Conservation (phyloP, 1,140 invertebrate genomes). For the Drosophila mayri region DNA sequence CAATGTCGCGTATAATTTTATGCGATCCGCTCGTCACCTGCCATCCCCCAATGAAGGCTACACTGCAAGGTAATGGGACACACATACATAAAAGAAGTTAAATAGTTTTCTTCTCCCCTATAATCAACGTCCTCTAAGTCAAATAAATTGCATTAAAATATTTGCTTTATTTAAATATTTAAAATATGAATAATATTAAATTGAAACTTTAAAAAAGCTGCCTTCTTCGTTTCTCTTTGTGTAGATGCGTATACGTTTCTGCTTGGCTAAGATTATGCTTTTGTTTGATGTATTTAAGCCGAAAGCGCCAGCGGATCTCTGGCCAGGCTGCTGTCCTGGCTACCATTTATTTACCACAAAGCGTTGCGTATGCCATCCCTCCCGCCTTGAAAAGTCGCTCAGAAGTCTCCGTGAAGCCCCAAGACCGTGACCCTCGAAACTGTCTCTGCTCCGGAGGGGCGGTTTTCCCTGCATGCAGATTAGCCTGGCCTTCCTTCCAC, state of each 20-base stretch:
- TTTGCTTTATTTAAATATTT: neutral
- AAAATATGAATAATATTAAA: too few species aligned
- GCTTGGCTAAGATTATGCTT: conserved; percentile 72
- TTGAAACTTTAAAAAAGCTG: too few species aligned
- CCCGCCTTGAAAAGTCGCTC: neutral
- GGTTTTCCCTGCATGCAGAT: conserved; percentile 52
- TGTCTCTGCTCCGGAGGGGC: conserved; percentile 12
- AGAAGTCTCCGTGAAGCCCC: neutral
- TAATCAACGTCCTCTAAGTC: neutral
- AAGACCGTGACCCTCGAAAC: conserved; percentile 31
- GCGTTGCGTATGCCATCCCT: conserved; percentile 24
- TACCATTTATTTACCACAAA: conserved; percentile 60
- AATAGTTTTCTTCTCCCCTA: neutral
- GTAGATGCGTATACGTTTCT: conserved; percentile 72
- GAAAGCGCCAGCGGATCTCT: conserved; percentile 52
- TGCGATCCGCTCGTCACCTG: conserved; percentile 36
- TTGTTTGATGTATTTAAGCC: conserved; percentile 79
- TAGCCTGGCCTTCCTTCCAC: conserved; percentile 41
- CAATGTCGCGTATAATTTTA: conserved; percentile 81
- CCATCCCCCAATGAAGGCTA: neutral
- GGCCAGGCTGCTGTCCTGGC: conserved; percentile 37
- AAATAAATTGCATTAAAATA: neutral
- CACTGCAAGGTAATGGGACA: conserved; percentile 1
- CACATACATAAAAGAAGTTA: neutral
- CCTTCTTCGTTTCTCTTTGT: neutral